phyloP scores from a whole-genome alignment of 2,113 vertebrate species.

The Sciurus niger region DNA sequence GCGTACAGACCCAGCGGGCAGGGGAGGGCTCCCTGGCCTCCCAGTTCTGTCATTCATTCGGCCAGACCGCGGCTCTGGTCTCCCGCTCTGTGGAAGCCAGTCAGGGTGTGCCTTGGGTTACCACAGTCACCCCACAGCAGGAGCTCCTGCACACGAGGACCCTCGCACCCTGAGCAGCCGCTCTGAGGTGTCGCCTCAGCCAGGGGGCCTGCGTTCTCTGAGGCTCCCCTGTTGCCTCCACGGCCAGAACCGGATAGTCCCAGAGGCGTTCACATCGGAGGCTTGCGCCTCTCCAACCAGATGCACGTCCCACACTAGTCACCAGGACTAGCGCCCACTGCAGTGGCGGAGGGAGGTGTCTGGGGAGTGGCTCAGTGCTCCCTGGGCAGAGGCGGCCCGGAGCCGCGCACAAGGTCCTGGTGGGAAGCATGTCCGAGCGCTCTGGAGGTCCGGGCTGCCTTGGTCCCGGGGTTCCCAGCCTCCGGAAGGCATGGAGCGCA shows the following conservation, averaged over 20 bases:
- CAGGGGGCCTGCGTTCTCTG: background rate
- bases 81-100: background rate
- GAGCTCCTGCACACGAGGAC: accelerated
- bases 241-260: background rate
- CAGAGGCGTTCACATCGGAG: background rate
- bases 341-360: no score
- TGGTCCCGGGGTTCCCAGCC: background rate
- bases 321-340: no score
- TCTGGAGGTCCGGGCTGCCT: background rate
- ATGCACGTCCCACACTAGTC: no score
- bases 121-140: background rate
- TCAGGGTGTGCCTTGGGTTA: background rate
- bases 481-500: background rate
- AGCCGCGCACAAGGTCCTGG: background rate
- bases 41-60: background rate
- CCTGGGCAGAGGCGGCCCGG: background rate
- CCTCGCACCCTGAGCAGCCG: background rate
- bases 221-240: background rate
- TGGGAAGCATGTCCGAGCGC: background rate
- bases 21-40: background rate
- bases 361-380: no score
- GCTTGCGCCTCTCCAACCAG: no score
- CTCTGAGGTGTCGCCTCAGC: background rate
- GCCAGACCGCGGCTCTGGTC: no score
- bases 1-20: background rate